Conservation (phyloP, 37 sponge, comb jelly and placozoan genomes). For the Geodia barretti region DNA sequence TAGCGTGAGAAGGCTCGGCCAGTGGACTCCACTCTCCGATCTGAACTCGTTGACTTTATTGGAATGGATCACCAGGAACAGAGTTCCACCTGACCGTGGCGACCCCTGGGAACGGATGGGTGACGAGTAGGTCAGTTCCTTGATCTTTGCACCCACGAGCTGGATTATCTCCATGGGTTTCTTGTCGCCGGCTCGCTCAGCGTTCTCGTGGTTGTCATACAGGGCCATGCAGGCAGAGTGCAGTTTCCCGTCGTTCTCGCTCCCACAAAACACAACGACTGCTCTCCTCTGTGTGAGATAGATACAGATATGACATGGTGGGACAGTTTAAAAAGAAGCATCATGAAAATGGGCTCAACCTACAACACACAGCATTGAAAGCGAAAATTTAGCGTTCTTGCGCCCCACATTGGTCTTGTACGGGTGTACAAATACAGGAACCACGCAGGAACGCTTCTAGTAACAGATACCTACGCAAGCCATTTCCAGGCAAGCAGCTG, state of each 20-base stretch:
- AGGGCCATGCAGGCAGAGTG: slow-evolving; percentile 15
- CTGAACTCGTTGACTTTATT: slow-evolving; percentile 40
- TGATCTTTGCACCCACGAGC: slow-evolving; percentile 20
- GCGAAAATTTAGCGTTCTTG: too few species aligned
- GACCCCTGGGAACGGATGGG: background rate
- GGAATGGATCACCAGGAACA: background rate
- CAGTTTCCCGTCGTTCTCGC: background rate
- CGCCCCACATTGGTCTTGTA: too few species aligned
- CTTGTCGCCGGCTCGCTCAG: slow-evolving; percentile 1
- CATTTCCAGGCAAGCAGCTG: too few species aligned
- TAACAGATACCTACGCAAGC: background rate
- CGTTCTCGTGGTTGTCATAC: slow-evolving; percentile 33
- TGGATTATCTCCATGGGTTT: slow-evolving; percentile 22
- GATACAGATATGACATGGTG: background rate
- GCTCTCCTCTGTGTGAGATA: slow-evolving; percentile 17
- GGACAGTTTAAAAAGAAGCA: too few species aligned
- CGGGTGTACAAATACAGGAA: background rate
- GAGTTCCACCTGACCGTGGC: background rate
- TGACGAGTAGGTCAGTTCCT: background rate
- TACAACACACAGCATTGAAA: background rate
- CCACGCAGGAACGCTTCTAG: background rate
- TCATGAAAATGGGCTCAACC: background rate
- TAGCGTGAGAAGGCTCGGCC: slow-evolving; percentile 36
- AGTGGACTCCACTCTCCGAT: slow-evolving; percentile 19
- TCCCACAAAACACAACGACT: slow-evolving; percentile 37